Evolutionary conservation across 2,113 vertebrate genomes (phyloP), one percentile per base, ranked within the genome.

Genomic region (Ploceus nigricollis): DNA sequence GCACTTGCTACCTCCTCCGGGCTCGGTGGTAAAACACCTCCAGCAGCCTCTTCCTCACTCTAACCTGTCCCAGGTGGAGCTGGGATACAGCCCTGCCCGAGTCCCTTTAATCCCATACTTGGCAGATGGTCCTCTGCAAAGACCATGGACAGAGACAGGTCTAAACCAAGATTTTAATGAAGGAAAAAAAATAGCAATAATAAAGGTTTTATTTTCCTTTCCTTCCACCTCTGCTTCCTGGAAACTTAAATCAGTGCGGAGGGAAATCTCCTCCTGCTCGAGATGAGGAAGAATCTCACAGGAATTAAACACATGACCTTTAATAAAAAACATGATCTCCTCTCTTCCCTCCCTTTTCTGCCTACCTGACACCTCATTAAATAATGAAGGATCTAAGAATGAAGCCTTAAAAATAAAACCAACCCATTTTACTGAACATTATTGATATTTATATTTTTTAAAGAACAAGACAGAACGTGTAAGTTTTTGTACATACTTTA

Each of bases 371-470:
- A 54, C 81, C 66, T 94, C 91, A 17, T 66, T 85, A 81, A 96
- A 90, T 93, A 88, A 97, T 96, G 94, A 97, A 97, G 96, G 91
- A 96, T 94, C 93, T 97, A 81, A 95, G 58, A 95, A 86, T 87
- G 87, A 98, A 97, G 97, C 97, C 98, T 98, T 98, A 97, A 97
- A 97, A 88, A 94, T 96, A 92, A 92, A 56, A 56, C 83, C 89
- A 56, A 91, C 91, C 77, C 64, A 22, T 94, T 96, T 82, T 95
- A 96, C 96, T 97, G 95, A 96, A 97, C 96, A 80, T 89, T 97
- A 96, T 96, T 94, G 95, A 98, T 99, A 99, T 99, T 98, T 99
- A 99, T 99, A 98, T 98, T 98, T 98, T 98, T 97, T 96, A 93
- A 93, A 97, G 97, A 95, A 92, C 97, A 92, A 95, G 96, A 97